Conservation (phyloP, 2,797 vertebrate species). For the Myripristis murdjan region DNA sequence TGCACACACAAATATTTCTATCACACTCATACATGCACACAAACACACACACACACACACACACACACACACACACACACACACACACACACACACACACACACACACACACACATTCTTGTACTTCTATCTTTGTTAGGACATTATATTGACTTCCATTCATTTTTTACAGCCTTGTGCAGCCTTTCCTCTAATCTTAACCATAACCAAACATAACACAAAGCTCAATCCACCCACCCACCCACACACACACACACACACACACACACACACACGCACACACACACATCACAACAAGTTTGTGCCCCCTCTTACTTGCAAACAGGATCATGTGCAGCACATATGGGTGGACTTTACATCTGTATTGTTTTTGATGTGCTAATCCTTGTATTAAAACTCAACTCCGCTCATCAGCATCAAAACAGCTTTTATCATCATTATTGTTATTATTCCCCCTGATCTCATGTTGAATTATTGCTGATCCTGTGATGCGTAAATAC, state of each 20-base stretch:
- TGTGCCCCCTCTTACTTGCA: constrained; percentile 4
- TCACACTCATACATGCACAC: no score
- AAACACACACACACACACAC: no score
- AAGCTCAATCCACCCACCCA: no score
- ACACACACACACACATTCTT: no score
- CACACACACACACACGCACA: neutral
- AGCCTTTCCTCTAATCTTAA: no score
- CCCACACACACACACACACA: neutral
- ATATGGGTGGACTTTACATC: constrained; percentile 42
- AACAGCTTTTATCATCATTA: constrained; percentile 60
- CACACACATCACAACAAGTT: neutral
- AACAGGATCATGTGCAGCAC: constrained; percentile 44
- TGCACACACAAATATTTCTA: neutral
- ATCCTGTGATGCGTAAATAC: constrained; percentile 68
- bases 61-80: no score
- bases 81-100: no score
- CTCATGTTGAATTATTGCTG: constrained; percentile 52
- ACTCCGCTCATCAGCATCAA: constrained; percentile 47
- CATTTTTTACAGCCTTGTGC: no score
- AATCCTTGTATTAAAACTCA: constrained; percentile 54
- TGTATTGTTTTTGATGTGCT: constrained; percentile 65
- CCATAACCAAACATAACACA: no score
- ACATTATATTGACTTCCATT: no score
- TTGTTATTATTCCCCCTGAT: constrained; percentile 45
- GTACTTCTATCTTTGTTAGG: no score